These are phyloP conservation scores for Schlechtendalia chinensis DNA, from an alignment of 1,140 invertebrate species.

Conservation along the genomic window DNA sequence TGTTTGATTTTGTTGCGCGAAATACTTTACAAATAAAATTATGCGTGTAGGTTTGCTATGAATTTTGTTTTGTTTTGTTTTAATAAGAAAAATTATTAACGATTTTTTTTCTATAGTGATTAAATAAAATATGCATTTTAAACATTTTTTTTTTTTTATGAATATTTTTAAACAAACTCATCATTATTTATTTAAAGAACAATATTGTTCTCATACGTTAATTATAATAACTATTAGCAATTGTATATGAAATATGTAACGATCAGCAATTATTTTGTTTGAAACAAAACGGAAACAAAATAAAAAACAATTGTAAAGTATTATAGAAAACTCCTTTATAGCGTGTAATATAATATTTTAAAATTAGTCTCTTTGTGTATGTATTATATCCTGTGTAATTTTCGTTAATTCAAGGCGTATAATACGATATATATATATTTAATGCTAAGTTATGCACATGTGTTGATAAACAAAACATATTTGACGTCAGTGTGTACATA, in stretches of 20 bases:
- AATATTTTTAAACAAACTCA: not conserved
- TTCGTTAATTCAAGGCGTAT: not conserved
- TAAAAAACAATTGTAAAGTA: too few relatives aligned
- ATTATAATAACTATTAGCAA: constrained; percentile 3
- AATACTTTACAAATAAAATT: constrained; percentile 2
- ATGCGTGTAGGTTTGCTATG: not conserved
- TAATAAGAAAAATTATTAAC: too few relatives aligned
- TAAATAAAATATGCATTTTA: too few relatives aligned
- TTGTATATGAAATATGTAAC: not conserved
- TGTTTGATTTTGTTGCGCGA: too few relatives aligned
- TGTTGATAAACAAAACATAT: not conserved
- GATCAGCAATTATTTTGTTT: constrained; percentile 5
- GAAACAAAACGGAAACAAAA: not conserved
- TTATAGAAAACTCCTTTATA: too few relatives aligned
- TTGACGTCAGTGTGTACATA: not conserved
- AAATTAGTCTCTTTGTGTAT: constrained; percentile 7
- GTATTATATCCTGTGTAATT: not conserved
- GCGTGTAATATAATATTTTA: constrained; percentile 27
- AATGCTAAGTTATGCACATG: not conserved
- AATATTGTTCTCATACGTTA: not conserved
- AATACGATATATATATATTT: too few relatives aligned
- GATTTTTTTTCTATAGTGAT: too few relatives aligned
- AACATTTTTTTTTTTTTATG: too few relatives aligned
- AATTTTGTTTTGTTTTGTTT: too few relatives aligned
- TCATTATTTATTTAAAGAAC: not conserved